phyloP scores from a whole-genome alignment of 1,140 invertebrate genomes.

The Heliconius eleuchia region DNA sequence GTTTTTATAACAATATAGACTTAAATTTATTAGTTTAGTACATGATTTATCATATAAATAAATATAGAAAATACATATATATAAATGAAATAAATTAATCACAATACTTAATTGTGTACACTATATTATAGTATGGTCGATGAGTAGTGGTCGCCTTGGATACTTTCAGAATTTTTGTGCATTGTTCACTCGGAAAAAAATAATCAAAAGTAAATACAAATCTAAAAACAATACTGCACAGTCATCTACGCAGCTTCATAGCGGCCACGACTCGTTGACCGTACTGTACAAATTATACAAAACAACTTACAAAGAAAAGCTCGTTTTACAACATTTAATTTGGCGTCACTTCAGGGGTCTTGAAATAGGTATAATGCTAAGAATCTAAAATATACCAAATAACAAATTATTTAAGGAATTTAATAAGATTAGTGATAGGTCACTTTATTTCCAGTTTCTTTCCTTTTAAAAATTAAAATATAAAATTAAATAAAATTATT shows the following conservation, averaged over 20 bases:
- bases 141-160: too few relatives aligned
- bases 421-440: too few relatives aligned
- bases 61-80: not conserved
- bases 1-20: not conserved
- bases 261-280: too few relatives aligned
- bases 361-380: not conserved
- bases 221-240: too few relatives aligned
- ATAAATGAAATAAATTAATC: not conserved
- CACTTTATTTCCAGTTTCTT: too few relatives aligned
- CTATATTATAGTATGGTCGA: not conserved
- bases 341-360: not conserved
- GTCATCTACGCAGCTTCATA: too few relatives aligned
- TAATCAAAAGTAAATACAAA: too few relatives aligned
- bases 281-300: not conserved
- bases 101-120: not conserved
- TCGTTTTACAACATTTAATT: not conserved
- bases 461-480: too few relatives aligned
- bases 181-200: too few relatives aligned
- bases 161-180: too few relatives aligned
- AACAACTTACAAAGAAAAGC: constrained; percentile 10
- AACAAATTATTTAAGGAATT: too few relatives aligned
- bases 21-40: not conserved
- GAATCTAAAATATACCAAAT: not conserved
- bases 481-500: too few relatives aligned
- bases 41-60: not conserved